Evolutionary conservation across 30 jellyfish, hydroid and myxozoan species (phyloP), one percentile per base, ranked within the genome.

Genomic region (Aurelia sp.): DNA sequence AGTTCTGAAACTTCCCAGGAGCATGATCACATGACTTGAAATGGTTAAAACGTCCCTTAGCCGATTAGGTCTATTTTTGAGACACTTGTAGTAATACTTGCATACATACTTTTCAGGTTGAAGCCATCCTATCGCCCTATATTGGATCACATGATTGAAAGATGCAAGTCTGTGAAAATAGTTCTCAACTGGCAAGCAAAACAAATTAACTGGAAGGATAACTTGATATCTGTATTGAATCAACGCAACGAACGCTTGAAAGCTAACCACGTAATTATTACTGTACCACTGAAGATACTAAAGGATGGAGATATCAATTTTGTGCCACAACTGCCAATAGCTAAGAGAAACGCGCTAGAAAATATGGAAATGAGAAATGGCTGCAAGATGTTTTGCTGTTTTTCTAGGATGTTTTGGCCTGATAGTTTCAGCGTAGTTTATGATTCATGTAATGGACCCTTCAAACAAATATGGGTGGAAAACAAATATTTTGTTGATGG

Each of bases 341-440:
- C 44, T 58, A 86, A 86, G 44, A 20, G 22, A 52, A 63, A 67
- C 16, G 64, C 90, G 5, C 13, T 86, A n/a, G 65, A 52, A 8
- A 2, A 12, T 41, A 76, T 86, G 90, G 90, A 86, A 44, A 86
- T 86, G 96, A 74, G 96, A 57, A 68, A 38, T 52, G 96, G 88
- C n/a, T 66, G 79, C 74, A 86, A 86, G 52, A 65, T 86, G 52
- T 75, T 86, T 41, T 86, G 90, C 72, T 22, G 80, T n/a, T 86
- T 86, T 67, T 18, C 59, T 11, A 59, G 68, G 38, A 65, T 62
- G 41, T 86, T 86, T 68, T 86, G 89, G 96, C 89, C 84, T 20
- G 16, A 50, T 16, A 55, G 55, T 18, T 8, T 74, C 58, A 12
- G 16, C 13, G 30, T 63, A 22, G 31, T 86, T 20, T 86, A 47